Base-by-base conservation (phyloP, 2,113 vertebrate genomes). In the Myotis yumanensis region DNA sequence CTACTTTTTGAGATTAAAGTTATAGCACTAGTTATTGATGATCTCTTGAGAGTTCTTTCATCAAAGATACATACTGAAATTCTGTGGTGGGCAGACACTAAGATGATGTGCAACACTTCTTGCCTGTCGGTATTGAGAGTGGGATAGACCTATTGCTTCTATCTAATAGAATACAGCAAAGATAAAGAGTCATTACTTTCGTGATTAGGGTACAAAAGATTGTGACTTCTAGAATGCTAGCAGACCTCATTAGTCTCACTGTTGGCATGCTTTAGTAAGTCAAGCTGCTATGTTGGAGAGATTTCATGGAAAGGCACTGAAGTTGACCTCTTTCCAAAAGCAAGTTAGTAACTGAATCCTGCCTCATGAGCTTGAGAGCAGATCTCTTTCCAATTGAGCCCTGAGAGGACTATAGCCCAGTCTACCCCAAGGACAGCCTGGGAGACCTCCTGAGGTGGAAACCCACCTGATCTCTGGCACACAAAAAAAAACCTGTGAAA, bases 401-500 rank as follows among this genome's bases (percentile, higher is more conserved):
- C 16, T 62, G 68, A 71, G 32, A 69, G 68, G 14, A 52, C 9
- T 40, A n/a, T 1, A 71, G 15, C 9, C 32, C n/a, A 54, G 3
- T 2, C 12, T 68, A 22, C 9, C 69, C 18, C 20, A 10, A 18
- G 20, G 40, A 25, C 28, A 87, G 17, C 16, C 43, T 48, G 11
- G 48, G 73, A 81, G 12, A 64, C 5, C 15, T 32, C 4, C 5
- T 48, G 16, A 81, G 17, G 9, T 64, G 35, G 46, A 20, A 15
- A 88, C 10, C 1, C 66, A 81, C 11, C 9, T 40, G 3, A 66
- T 8, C 77, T 20, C 14, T 52, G 16, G 59, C 10, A 4, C 25
- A 81, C 30, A 89, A 20, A 86, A 90, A 86, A 90, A 48, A n/a
- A n/a, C n/a, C 43, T 40, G 22, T n/a, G 20, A 92, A 17, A 48